Evolutionary conservation across 2,797 vertebrate species (phyloP), one percentile per base, ranked within the genome.

Genomic region (Anas capensis): DNA sequence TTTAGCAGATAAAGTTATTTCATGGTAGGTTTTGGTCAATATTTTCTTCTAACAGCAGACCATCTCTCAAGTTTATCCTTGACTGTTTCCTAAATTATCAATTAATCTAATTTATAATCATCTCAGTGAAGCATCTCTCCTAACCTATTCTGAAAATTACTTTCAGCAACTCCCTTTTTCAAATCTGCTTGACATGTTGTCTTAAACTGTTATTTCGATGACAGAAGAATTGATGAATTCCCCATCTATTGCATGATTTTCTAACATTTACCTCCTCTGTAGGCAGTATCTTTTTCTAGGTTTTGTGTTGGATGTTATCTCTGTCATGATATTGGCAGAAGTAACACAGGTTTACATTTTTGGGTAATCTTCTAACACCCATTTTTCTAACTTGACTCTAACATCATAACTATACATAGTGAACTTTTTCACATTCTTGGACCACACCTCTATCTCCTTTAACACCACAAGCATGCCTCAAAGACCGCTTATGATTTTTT

Each of bases 11-110:
- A 40, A 80, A 80, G 64, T 38, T 6, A 34, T 2, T 2, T 51
- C 36, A 78, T 5, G 10, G 20, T 6, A 8, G 8, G 7, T 56
- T 5, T 10, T 70, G n/a, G 38, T 49, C 40, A n/a, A 0, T 9
- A 2, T 9, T 36, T 11, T n/a, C 19, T 12, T 82, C 34, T 51
- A 38, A 19, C 19, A 60, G 62, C 20, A 84, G 26, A 51, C 8
- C 12, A 31, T 8, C 19, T 42, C 61, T 64, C 66, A 57, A 38
- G 7, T 4, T 86, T 36, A 46, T 11, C 36, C 9, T 72, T 70
- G 17, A 33, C 46, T 79, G 10, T 80, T 54, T 58, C 21, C 18
- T 8, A 51, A 54, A 81, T 29, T 72, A 84, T 4, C 65, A 6
- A 58, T 51, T 65, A 84, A 82, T 18, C 19, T 23, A 58, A 12